These are phyloP conservation scores for Meloe dianella DNA, from an alignment of 2,888 invertebrate genomes.

Conservation along the genomic window DNA sequence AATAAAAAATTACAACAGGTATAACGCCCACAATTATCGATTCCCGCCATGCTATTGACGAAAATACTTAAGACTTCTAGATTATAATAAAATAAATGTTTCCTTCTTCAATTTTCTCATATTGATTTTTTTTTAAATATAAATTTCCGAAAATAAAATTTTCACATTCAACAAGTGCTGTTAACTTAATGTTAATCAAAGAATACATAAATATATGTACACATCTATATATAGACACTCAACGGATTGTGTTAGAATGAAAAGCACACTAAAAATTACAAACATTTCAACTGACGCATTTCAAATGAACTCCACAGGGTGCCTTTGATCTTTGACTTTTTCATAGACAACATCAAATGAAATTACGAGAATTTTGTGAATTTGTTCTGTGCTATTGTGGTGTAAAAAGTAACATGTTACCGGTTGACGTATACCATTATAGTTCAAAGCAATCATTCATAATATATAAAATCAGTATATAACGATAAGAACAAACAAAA, in stretches of 20 bases:
- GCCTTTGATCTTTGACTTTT: conserved; percentile 3
- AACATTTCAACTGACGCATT: conserved; percentile 1
- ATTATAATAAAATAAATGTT: not conserved
- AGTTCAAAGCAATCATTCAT: not conserved
- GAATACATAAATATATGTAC: not conserved
- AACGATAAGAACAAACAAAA: too few relatives aligned
- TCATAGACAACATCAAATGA: not conserved
- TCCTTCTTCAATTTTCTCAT: not conserved
- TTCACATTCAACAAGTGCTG: not conserved
- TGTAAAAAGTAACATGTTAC: not conserved
- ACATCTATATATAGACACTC: not conserved
- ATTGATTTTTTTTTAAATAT: not conserved
- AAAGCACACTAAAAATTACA: not conserved
- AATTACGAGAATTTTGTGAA: not conserved
- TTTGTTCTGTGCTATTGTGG: not conserved
- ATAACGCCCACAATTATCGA: not conserved
- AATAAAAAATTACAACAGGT: not conserved
- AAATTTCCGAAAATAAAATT: not conserved
- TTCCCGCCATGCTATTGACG: too few relatives aligned
- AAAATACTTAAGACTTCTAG: not conserved
- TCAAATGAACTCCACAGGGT: not conserved
- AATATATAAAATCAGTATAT: too few relatives aligned
- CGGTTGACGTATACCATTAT: not conserved
- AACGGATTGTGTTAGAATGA: not conserved
- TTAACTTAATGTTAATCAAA: not conserved